phyloP scores from a whole-genome alignment of 2,888 invertebrate genomes.

The Lacanobia oleracea region DNA sequence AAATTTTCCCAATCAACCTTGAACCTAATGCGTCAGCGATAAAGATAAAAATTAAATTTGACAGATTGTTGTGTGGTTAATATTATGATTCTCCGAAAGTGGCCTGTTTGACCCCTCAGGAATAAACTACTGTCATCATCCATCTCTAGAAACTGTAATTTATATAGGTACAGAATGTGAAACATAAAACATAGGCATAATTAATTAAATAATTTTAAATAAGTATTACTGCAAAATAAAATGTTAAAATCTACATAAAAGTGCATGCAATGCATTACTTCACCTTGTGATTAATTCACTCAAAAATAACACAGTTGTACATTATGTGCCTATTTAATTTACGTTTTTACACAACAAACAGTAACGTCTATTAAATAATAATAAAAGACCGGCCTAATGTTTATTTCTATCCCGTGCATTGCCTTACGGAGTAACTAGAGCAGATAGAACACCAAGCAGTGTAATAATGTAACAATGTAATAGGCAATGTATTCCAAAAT shows the following conservation, averaged over 20 bases:
- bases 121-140: background rate
- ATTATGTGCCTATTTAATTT: background rate
- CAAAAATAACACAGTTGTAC: constrained; percentile 3
- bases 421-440: constrained; percentile 45
- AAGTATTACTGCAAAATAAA: background rate
- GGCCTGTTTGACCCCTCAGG: too few species aligned
- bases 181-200: background rate
- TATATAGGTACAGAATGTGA: background rate
- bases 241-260: background rate
- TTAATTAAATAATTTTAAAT: background rate
- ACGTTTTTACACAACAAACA: constrained; percentile 13
- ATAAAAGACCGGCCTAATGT: background rate
- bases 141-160: background rate
- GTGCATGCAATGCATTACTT: background rate
- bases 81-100: too few species aligned
- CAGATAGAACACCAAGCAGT: constrained; percentile 13
- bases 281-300: constrained; percentile 17
- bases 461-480: constrained; percentile 20
- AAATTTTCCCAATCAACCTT: too few species aligned
- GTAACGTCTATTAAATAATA: constrained; percentile 36
- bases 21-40: too few species aligned
- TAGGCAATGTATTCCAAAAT: background rate
- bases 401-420: constrained; percentile 5
- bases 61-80: too few species aligned
- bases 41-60: too few species aligned